These are phyloP conservation scores for Apodemus speciosus DNA, from an alignment of 2,113 vertebrate species.

Conservation along the genomic window DNA sequence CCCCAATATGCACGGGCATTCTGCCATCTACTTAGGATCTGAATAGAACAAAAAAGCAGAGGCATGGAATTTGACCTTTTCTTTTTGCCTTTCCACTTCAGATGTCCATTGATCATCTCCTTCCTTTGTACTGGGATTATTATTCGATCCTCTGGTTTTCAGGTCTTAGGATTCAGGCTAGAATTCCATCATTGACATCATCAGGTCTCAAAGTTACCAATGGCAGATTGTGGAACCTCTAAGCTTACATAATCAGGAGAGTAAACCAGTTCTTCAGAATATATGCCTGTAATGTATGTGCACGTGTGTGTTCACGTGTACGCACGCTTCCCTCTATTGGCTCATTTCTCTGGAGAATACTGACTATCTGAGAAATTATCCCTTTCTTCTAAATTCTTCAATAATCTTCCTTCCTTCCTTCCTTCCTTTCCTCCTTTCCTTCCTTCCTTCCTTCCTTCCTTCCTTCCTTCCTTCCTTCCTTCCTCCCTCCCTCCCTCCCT, in stretches of 20 bases:
- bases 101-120: background rate
- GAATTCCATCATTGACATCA: background rate
- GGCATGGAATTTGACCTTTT: background rate
- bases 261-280: background rate
- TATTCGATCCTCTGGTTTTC: background rate
- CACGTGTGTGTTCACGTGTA: background rate
- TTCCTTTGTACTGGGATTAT: background rate
- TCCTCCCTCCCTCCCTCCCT: background rate
- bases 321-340: background rate
- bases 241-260: background rate
- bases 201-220: background rate
- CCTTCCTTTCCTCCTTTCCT: too few relatives aligned
- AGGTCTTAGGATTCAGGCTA: background rate
- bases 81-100: background rate
- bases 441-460: background rate
- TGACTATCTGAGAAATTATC: background rate
- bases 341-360: background rate
- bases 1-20: background rate
- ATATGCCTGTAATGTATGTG: background rate
- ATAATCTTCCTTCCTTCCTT: background rate
- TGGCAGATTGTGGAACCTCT: background rate
- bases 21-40: background rate
- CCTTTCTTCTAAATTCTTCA: background rate
- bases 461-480: background rate
- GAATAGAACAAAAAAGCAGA: background rate